Evolutionary conservation across 2,113 vertebrate genomes (phyloP).

Genomic region (Protobothrops flavoviridis): DNA sequence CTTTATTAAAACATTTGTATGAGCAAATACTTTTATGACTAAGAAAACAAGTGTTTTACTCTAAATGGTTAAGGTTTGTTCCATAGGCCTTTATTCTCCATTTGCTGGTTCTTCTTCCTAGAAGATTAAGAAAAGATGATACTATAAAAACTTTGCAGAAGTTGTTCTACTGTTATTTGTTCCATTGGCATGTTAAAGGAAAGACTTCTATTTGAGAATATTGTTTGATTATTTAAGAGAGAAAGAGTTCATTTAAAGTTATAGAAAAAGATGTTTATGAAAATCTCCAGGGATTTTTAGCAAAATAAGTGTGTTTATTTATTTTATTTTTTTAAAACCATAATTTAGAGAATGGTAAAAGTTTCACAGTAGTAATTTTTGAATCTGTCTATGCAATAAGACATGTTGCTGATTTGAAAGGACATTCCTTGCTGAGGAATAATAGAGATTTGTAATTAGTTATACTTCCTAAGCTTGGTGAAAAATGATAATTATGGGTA

Average conservation of each 20-base stretch:
- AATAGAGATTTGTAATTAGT: not conserved
- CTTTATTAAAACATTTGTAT: not conserved
- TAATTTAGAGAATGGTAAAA: not conserved
- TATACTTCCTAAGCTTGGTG: not conserved
- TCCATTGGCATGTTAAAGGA: not conserved
- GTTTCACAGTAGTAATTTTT: not conserved
- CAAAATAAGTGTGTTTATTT: not conserved
- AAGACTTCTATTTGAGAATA: not conserved
- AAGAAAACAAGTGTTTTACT: not conserved
- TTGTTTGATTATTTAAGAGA: not conserved
- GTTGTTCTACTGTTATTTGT: not conserved
- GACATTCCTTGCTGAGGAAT: not conserved
- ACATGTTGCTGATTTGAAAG: not conserved
- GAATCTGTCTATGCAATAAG: not conserved
- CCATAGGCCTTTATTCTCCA: not conserved
- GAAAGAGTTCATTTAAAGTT: too few species aligned
- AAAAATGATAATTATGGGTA: not conserved
- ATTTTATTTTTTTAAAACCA: not conserved
- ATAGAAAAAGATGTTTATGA: not conserved
- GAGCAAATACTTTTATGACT: not conserved
- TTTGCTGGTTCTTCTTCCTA: not conserved
- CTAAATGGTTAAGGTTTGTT: not conserved
- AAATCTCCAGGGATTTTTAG: not conserved
- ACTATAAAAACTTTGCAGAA: not conserved
- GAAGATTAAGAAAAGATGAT: not conserved